Base-by-base conservation (phyloP, 2,113 vertebrate species). In the Dascyllus trimaculatus region DNA sequence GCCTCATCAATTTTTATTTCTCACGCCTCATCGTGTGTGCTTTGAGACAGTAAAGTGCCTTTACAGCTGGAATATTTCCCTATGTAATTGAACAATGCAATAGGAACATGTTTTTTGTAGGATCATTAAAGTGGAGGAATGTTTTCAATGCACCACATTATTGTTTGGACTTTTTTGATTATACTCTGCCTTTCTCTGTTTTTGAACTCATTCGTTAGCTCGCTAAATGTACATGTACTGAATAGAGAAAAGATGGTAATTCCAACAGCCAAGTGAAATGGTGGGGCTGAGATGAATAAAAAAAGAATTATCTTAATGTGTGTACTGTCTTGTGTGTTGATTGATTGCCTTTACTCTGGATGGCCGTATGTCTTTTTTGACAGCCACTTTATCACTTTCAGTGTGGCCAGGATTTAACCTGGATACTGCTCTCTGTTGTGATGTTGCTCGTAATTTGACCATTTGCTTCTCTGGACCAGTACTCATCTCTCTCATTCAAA, bases 361-460 rank as follows among this genome's bases (percentile, higher is more conserved):
- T 17, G 29, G 56, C 53, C 57, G 57, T 73, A 19, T 86, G 61
- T 45, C 81, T 77, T 26, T 52, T 54, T 43, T 49, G 80, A 61
- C 58, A 78, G 63, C n/a, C 45, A 35, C 46, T 86, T 61, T 51
- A 84, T 85, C 67, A 65, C 45, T 43, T 29, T 54, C 54, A 46
- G 9, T 25, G 11, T 19, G 18, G 49, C 49, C 40, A 64, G 51
- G 40, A 66, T 71, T 66, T 60, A 62, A 69, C 40, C 14, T 14
- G 2, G 25, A 35, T 22, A 18, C 24, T 53, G 56, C 48, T 61
- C 21, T 68, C 46, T 64, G 43, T 53, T 58, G 9, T 60, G 22
- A 22, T 57, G 45, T 19, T 69, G 5, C 63, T 43, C 51, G 24
- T 14, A 25, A 79, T 38, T 38, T 52, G 52, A 53, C 61, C 15